Evolutionary conservation across 64 coral and sea anemone genomes (phyloP), one percentile per base, ranked within the genome.

Genomic region (Actinia tenebrosa): DNA sequence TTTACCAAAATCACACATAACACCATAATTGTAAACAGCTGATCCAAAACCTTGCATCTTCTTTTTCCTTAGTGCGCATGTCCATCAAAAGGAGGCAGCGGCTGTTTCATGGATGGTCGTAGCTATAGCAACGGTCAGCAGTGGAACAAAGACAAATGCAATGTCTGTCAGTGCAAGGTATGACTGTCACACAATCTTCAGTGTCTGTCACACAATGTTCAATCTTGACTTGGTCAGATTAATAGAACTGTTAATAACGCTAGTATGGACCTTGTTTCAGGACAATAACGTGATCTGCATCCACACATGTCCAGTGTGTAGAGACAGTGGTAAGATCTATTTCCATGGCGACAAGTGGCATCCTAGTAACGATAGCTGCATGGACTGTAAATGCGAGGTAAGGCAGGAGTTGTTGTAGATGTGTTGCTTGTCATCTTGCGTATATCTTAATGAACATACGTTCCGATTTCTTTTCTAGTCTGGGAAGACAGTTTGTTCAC

Each of bases 111-210:
- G 88, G 87, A 84, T 30, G 94, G 94, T 6, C 26, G 88, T 52
- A 82, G 19, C 27, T 93, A 90, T 78, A 84, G 86, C 20, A 60
- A 96, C 42, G 94, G 81, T 23, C 60, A 84, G 16, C 88, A 89
- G 19, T 96, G 94, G 94, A 64, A 37, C 27, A 96, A 87, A 77
- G 80, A 96, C 50, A 89, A 96, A 11, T 96, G 94, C 58, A 96
- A 83, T 64, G 4, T 55, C 7, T 92, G 88, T 88, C 64, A 89
- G 25, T 96, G 94, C 53, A 90, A 89, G 88, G 94, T 96, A 86
- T 91, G 46, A 50, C n/a, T 22, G 30, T 37, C 30, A 37, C 30
- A 37, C 30, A 37, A 37, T 37, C 30, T 37, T 37, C 30, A 37
- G 30, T 37, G 30, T 37, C 30, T 37, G 30, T 37, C 30, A 37